Conservation (phyloP, 2,797 vertebrate genomes). For the Phaenicophaeus curvirostris region DNA sequence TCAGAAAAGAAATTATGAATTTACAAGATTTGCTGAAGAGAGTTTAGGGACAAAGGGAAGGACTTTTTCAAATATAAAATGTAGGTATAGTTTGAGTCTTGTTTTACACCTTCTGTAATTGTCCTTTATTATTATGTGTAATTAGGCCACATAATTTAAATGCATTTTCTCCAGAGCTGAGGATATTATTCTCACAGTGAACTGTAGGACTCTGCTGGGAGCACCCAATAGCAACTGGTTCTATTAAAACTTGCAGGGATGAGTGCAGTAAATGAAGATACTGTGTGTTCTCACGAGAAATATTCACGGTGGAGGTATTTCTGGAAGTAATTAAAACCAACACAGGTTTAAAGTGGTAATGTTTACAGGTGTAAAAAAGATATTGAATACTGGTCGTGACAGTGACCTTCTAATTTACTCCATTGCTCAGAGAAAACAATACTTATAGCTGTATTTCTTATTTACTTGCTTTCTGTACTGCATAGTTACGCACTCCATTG, state of each 20-base stretch:
- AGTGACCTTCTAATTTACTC: neutral
- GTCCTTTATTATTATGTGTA: neutral
- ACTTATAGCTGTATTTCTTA: neutral
- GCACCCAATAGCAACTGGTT: neutral
- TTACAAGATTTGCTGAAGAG: neutral
- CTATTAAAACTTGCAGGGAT: neutral
- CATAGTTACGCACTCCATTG: neutral
- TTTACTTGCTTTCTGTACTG: neutral
- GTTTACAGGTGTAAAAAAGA: neutral
- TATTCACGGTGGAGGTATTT: neutral
- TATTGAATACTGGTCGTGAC: neutral
- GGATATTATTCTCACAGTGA: neutral
- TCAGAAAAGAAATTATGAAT: neutral
- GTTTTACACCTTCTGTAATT: conserved; percentile 1
- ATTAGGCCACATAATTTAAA: conserved; percentile 13
- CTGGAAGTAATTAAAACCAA: neutral
- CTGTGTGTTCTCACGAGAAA: neutral
- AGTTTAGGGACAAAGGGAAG: neutral
- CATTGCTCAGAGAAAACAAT: neutral
- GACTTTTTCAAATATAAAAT: neutral
- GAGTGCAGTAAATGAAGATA: neutral
- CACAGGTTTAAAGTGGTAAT: neutral
- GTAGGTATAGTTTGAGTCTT: neutral
- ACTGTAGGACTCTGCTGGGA: neutral
- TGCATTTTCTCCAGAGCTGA: conserved; percentile 1